Evolutionary conservation across 2,113 vertebrate genomes (phyloP).

Genomic region (Puntigrus tetrazona): DNA sequence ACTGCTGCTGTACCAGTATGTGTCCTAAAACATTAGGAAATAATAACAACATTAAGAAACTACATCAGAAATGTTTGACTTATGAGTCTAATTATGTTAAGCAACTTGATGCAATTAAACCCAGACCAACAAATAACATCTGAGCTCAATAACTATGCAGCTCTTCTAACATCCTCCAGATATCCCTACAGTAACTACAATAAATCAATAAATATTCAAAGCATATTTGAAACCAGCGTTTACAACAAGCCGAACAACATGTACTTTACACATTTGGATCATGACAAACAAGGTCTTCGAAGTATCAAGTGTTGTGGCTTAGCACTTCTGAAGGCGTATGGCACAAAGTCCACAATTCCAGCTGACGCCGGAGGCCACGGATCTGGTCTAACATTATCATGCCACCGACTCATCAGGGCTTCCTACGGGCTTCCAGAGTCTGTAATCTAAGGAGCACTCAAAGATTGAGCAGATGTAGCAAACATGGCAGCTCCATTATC

Average conservation of each 20-base stretch:
- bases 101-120: background rate
- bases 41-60: background rate
- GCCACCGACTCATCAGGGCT: slow-evolving; percentile 8
- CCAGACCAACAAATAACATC: background rate
- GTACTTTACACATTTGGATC: background rate
- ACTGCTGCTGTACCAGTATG: background rate
- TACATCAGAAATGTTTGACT: background rate
- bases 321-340: background rate
- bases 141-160: background rate
- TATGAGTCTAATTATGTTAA: background rate
- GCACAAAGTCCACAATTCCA: slow-evolving; percentile 19
- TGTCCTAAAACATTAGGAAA: background rate
- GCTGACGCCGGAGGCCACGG: background rate
- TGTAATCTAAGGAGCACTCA: slow-evolving; percentile 31
- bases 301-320: background rate
- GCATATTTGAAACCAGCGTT: background rate
- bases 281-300: background rate
- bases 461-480: slow-evolving; percentile 52
- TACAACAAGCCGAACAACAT: background rate
- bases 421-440: slow-evolving; percentile 20
- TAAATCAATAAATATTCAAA: background rate
- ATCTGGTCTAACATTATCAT: slow-evolving; percentile 45
- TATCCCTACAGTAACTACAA: background rate
- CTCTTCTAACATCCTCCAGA: background rate
- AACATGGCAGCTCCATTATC: slow-evolving; percentile 39